These are phyloP conservation scores for Trachemys scripta DNA, from an alignment of 2,113 vertebrate species.

Conservation along the genomic window DNA sequence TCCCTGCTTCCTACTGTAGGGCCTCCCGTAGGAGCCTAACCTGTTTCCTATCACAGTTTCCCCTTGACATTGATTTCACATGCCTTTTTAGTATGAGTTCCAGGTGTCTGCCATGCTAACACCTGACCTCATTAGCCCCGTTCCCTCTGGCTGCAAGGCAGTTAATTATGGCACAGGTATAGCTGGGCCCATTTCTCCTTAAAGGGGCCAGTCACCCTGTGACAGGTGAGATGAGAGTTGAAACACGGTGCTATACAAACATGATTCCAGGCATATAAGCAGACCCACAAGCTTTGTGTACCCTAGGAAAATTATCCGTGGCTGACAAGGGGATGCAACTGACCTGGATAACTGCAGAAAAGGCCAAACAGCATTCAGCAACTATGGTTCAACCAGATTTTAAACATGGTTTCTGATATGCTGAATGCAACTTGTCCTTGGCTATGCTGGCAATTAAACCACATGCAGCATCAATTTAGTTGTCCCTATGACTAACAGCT, in stretches of 20 bases:
- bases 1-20: background rate
- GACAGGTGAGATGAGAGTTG: background rate
- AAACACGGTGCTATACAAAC: rapidly evolving
- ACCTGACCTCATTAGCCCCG: background rate
- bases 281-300: background rate
- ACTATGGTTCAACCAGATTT: background rate
- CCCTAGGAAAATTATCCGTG: background rate
- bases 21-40: background rate
- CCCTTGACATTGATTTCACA: background rate
- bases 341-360: background rate
- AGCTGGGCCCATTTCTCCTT: no score
- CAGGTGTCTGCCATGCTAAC: no score
- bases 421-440: background rate
- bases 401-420: background rate
- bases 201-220: no score
- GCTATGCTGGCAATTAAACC: background rate
- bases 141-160: background rate
- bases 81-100: no score
- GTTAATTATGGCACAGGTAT: background rate
- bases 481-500: background rate
- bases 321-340: background rate
- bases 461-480: background rate
- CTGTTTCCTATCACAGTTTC: background rate
- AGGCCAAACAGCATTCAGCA: background rate
- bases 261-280: background rate